Percentiles rank a stretch among this genome's conserved stretches.
Evolutionary conservation across 2,113 vertebrate species (phyloP).

Genomic region (Cavia porcellus): DNA sequence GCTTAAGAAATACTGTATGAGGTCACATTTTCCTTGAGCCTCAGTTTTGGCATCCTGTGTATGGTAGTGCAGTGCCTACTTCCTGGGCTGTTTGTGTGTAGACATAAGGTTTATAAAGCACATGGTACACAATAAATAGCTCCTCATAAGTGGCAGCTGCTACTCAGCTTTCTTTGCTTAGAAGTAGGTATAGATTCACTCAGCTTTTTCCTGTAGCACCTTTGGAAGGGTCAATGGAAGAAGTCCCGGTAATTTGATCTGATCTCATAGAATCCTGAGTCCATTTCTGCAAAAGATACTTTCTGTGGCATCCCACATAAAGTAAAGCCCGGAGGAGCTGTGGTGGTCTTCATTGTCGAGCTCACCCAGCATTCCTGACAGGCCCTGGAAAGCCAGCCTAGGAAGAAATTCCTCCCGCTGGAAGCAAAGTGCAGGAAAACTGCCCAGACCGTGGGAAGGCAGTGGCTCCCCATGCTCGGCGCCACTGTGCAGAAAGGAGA

Average conservation of each 20-base stretch:
- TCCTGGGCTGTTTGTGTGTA: background rate
- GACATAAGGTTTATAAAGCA: background rate
- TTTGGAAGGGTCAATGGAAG: background rate
- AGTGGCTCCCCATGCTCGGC: background rate
- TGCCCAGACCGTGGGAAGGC: background rate
- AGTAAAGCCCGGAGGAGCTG: background rate
- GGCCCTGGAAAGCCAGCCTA: background rate
- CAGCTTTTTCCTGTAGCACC: background rate
- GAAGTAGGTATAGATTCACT: background rate
- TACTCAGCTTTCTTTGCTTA: background rate
- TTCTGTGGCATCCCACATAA: background rate
- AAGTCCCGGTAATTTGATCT: background rate
- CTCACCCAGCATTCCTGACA: background rate
- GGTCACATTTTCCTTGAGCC: constrained; percentile 18
- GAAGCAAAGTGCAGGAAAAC: background rate
- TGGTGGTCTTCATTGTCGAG: background rate
- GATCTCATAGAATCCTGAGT: background rate
- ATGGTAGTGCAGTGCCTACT: background rate
- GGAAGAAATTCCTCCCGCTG: background rate
- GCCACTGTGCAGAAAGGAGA: constrained; percentile 39
- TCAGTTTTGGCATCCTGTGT: background rate
- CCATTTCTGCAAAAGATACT: background rate
- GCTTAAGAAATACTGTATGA: constrained; percentile 46
- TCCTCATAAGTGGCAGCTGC: background rate
- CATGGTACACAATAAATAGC: background rate